Conservation (phyloP, 1,140 invertebrate genomes). For the Coptotermes formosanus region DNA sequence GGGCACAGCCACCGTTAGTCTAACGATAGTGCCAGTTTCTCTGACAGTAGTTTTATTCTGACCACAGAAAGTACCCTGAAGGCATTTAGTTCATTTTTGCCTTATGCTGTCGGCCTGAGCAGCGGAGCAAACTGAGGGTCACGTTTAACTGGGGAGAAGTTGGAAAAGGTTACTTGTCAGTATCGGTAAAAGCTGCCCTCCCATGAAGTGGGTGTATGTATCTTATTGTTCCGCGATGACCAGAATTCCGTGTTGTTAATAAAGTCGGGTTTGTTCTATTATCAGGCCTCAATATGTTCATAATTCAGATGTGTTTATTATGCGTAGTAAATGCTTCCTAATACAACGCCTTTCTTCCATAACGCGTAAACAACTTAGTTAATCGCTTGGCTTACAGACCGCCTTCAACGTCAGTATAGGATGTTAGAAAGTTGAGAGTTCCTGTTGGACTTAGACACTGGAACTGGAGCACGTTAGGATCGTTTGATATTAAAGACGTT, state of each 20-base stretch:
- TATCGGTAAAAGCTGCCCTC: neutral
- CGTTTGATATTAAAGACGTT: too few species aligned
- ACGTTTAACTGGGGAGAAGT: neutral
- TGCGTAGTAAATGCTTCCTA: neutral
- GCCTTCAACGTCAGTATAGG: neutral
- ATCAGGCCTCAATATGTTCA: neutral
- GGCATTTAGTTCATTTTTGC: neutral
- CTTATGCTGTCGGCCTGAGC: neutral
- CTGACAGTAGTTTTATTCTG: too few species aligned
- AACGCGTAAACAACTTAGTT: constrained; percentile 4
- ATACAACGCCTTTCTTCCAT: neutral
- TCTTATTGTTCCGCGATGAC: neutral
- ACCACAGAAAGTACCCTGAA: too few species aligned
- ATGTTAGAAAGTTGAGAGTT: neutral
- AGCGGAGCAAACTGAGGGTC: neutral
- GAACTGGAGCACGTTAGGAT: too few species aligned
- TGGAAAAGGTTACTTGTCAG: neutral
- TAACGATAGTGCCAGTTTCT: too few species aligned
- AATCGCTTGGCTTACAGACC: neutral
- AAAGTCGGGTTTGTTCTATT: neutral
- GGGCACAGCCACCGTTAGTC: too few species aligned
- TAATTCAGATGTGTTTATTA: constrained; percentile 15
- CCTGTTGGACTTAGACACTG: too few species aligned
- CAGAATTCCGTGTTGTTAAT: neutral
- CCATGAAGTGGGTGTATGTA: neutral